Base-by-base conservation (phyloP, 2,113 vertebrate species). In the Pyxicephalus adspersus region DNA sequence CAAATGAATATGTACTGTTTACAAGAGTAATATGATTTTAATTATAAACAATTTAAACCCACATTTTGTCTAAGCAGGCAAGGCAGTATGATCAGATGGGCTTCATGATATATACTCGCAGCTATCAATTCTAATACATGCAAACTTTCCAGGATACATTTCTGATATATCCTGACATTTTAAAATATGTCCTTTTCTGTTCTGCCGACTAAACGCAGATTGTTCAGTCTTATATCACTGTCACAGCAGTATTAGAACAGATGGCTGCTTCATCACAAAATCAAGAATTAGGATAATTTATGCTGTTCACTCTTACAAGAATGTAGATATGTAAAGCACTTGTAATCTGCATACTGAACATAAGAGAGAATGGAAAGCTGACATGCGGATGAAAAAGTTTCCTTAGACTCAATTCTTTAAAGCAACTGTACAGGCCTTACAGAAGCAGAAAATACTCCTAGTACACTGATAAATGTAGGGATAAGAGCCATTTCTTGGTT, bases 151-250 rank as follows among this genome's bases (percentile, higher is more conserved):
- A 86, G 87, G 90, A 91, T 91, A 89, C 87, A 89, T 90, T 89
- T 92, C 89, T 92, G 91, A 92, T 92, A 90, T 90, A 90, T 91
- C 84, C 85, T 93, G 92, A 93, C 92, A 92, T 91, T 93, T 94
- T 91, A 93, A 94, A 94, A 93, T 93, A 94, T 93, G 91, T 94
- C 93, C 92, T 92, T 91, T 93, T 87, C 88, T 92, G 91, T 87
- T 87, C 92, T 90, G 86, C 90, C 92, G 92, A 95, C 91, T 91
- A 93, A 93, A 91, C 87, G 88, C 82, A 80, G 90, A 90, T 89
- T 91, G 90, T 90, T 92, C 88, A 90, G 88, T 92, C 91, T 86
- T 90, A 90, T 90, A 91, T 90, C 90, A 94, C 84, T 94, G 92
- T 94, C 93, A 92, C 85, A 55, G 80, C 89, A 86, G 88, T 91